These are phyloP conservation scores for Archocentrus centrarchus DNA, from an alignment of 2,113 vertebrate genomes.

Conservation along the genomic window DNA sequence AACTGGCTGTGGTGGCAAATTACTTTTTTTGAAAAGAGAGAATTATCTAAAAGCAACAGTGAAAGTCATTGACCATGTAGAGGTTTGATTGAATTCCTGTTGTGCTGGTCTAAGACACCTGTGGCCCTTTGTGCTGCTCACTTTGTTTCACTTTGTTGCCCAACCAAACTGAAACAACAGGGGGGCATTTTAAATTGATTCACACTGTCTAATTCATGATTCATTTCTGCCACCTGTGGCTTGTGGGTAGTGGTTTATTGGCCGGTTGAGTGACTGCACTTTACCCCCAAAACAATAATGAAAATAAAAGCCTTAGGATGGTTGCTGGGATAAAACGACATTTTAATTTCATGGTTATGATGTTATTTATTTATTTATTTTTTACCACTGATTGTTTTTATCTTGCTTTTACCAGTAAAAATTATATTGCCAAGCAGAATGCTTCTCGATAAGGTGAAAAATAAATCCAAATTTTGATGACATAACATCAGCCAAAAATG, in stretches of 20 bases:
- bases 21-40: constrained; percentile 43
- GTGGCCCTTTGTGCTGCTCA: constrained; percentile 54
- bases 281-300: constrained; percentile 6
- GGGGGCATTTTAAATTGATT: constrained; percentile 70
- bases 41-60: constrained; percentile 57
- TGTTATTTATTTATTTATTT: not conserved
- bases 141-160: constrained; percentile 68
- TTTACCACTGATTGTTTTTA: not conserved
- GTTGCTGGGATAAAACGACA: not conserved
- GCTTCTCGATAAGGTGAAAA: not conserved
- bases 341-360: constrained; percentile 2
- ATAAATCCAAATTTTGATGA: not conserved
- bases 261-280: constrained; percentile 28
- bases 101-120: constrained; percentile 62
- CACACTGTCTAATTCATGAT: constrained; percentile 70
- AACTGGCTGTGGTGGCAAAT: constrained; percentile 49
- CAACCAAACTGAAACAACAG: constrained; percentile 53
- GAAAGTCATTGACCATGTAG: constrained; percentile 57
- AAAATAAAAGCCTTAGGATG: constrained; percentile 32
- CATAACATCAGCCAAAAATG: not conserved
- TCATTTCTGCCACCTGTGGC: constrained; percentile 74
- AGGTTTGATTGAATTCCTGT: constrained; percentile 67
- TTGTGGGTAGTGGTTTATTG: constrained; percentile 41
- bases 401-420: not conserved
- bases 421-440: not conserved